A percentile compares a stretch with the other conserved stretches of the same genome.
Evolutionary conservation across 2,888 invertebrate genomes (phyloP).

Genomic region (Cancer borealis): DNA sequence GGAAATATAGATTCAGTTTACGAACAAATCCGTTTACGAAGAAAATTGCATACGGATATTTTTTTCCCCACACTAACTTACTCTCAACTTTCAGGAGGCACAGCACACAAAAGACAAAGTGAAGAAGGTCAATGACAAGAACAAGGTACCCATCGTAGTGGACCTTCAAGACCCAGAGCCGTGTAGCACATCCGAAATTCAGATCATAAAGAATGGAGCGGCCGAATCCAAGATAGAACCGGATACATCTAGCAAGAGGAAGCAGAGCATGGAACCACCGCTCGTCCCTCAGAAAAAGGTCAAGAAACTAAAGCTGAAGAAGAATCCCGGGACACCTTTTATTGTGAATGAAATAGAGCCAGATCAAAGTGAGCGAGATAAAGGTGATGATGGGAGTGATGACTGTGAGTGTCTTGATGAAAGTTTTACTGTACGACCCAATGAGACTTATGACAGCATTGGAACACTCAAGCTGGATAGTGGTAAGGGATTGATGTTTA

Average conservation of each 20-base stretch:
- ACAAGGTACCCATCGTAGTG: not conserved
- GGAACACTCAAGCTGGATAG: not conserved
- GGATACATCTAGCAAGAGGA: not conserved
- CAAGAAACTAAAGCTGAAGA: not conserved
- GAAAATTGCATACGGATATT: too few relatives aligned
- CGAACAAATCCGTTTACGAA: too few relatives aligned
- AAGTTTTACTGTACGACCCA: not conserved
- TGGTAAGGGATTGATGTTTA: not conserved
- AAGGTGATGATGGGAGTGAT: not conserved
- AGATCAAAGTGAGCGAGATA: not conserved
- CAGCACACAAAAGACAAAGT: not conserved
- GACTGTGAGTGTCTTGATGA: constrained; percentile 15
- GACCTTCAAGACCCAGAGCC: not conserved
- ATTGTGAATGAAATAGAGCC: not conserved
- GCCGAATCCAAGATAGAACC: not conserved
- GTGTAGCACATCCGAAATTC: not conserved
- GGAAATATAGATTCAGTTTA: too few relatives aligned
- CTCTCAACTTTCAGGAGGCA: not conserved
- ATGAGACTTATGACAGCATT: not conserved
- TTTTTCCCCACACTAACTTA: too few relatives aligned
- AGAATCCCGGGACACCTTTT: not conserved
- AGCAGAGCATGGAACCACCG: not conserved
- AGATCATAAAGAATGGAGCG: not conserved
- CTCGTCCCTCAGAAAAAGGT: not conserved
- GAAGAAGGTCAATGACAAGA: not conserved